Evolutionary conservation across 2,888 invertebrate species (phyloP).

Genomic region (Theodoxus fluviatilis): DNA sequence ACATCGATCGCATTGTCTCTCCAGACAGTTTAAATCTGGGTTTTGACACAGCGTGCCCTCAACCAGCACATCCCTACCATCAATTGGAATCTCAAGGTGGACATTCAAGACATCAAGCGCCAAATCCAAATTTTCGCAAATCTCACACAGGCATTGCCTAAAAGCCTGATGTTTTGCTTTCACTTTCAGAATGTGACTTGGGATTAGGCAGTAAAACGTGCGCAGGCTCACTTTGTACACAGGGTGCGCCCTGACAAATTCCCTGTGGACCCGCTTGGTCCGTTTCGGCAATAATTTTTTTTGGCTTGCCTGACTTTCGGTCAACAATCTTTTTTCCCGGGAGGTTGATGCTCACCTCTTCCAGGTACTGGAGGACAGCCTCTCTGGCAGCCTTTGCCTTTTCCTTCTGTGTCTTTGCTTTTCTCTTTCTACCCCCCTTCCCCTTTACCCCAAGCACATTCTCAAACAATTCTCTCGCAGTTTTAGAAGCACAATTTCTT

Average conservation of each 20-base stretch:
- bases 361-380: no score
- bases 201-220: background rate
- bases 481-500: no score
- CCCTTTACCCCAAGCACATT: no score
- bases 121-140: background rate
- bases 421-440: background rate
- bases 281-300: background rate
- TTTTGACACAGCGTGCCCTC: no score
- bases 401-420: background rate
- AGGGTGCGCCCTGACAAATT: no score
- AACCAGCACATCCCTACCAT: slow-evolving; percentile 1
- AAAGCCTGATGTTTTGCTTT: background rate
- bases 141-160: slow-evolving; percentile 1
- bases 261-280: background rate
- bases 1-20: no score
- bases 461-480: no score
- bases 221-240: background rate
- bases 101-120: background rate
- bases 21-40: no score
- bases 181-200: background rate
- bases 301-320: background rate
- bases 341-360: no score
- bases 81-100: slow-evolving; percentile 3
- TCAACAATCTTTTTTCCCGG: background rate
- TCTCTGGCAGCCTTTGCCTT: background rate